Conservation (phyloP, 2,888 invertebrate genomes). For the Callyntrura guangdongensis region DNA sequence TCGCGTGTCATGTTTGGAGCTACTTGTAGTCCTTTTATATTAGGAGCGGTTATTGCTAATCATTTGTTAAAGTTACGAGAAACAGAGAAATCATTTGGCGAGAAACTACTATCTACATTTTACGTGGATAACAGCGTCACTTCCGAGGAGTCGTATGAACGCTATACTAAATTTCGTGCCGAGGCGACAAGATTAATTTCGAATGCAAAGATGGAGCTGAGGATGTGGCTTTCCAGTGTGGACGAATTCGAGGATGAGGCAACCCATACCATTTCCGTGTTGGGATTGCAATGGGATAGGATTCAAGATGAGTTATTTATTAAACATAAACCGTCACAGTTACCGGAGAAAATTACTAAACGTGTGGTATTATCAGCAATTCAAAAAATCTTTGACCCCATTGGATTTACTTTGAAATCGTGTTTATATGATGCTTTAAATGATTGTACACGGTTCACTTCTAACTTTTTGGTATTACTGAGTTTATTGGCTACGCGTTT, state of each 20-base stretch:
- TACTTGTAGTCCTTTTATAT: slow-evolving; percentile 50
- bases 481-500: too few species aligned
- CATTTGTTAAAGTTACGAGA: slow-evolving; percentile 12
- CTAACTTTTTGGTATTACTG: too few species aligned
- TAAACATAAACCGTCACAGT: neutral
- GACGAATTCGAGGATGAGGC: neutral
- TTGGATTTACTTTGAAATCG: slow-evolving; percentile 46
- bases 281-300: slow-evolving; percentile 48
- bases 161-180: slow-evolving; percentile 19
- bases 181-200: neutral
- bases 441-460: too few species aligned
- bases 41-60: slow-evolving; percentile 21
- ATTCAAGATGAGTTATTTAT: slow-evolving; percentile 20
- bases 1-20: slow-evolving; percentile 52
- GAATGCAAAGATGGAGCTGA: slow-evolving; percentile 46
- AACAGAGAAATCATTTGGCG: neutral
- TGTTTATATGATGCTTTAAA: too few species aligned
- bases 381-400: slow-evolving; percentile 29
- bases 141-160: slow-evolving; percentile 18
- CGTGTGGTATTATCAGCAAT: neutral
- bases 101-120: slow-evolving; percentile 18
- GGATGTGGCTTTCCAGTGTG: slow-evolving; percentile 51
- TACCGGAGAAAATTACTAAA: slow-evolving; percentile 22
- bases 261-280: slow-evolving; percentile 1
- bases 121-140: slow-evolving; percentile 63